Base-by-base conservation (phyloP, 2,797 vertebrate genomes). In the Enteromius mattozi region DNA sequence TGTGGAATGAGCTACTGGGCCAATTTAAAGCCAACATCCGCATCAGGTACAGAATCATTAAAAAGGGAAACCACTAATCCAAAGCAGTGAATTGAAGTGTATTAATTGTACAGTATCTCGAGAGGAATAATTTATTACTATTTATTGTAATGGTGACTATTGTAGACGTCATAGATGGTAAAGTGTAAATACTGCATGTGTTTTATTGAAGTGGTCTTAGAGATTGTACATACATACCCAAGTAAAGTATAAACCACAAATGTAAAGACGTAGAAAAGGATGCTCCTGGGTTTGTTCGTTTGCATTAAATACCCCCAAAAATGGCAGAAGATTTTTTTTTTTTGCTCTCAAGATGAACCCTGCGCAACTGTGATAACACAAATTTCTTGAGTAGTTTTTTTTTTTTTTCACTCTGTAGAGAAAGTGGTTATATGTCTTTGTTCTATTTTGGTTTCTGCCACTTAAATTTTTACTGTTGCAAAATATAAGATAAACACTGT, bases 221-320 rank as follows among this genome's bases (percentile, higher is more conserved):
- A 88, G 83, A 88, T 86, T 88, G 47, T 85, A 61, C 24, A 84
- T 56, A 80, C 69, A 66, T 69, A 83, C 7, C 30, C 5, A 81
- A 78, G 63, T 86, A 88, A 82, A 78, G 54, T 86, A 88, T 79
- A 86, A 63, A 90, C 86, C 69, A 86, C 59, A 81, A 84, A 89
- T 80, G 90, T 88, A 87, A 68, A 85, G 51, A 81, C 40, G 24
- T 77, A 81, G 68, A 71, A 74, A 81, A 6, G 54, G 66, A 85
- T 79, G 49, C 33, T 66, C 30, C 35, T 63, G 87, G 84, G 87
- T 90, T 84, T 91, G 89, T 92, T 87, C 30, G 68, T 93, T 92
- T 92, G 63, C 89, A 92, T 92, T 93, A 92, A 93, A 92, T 54
- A 86, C 74, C 80, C 47, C 59, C 7, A 69, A 87, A 87, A 86